These are phyloP conservation scores for Brachystomella parvula DNA, from an alignment of 1,140 invertebrate species.

Conservation along the genomic window DNA sequence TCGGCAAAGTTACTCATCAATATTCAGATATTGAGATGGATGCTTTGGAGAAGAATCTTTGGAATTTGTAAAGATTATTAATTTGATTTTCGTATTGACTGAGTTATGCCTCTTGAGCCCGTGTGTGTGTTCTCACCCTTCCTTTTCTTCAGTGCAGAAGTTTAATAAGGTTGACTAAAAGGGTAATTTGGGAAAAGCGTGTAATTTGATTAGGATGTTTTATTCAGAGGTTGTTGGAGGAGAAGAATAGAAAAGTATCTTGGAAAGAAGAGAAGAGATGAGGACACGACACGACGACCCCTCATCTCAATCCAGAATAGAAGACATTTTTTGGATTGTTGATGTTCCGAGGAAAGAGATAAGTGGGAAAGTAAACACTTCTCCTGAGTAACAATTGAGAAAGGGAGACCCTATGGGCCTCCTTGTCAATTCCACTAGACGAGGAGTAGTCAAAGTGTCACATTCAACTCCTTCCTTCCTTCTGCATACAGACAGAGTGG, in stretches of 20 bases:
- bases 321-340: slow-evolving; percentile 11
- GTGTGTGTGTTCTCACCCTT: slow-evolving; percentile 12
- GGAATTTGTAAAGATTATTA: too few species aligned
- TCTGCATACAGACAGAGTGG: not conserved
- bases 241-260: slow-evolving; percentile 11
- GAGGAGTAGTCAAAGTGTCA: slow-evolving; percentile 5
- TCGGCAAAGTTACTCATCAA: too few species aligned
- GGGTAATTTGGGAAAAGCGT: slow-evolving; percentile 6
- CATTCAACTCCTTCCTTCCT: slow-evolving; percentile 3
- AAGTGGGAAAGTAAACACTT: slow-evolving; percentile 29
- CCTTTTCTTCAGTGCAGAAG: not conserved
- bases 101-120: too few species aligned
- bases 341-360: slow-evolving; percentile 15
- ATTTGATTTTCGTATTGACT: too few species aligned
- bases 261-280: not conserved
- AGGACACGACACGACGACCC: not conserved
- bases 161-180: slow-evolving; percentile 3
- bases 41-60: too few species aligned
- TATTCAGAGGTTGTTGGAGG: slow-evolving; percentile 9
- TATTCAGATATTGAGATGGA: too few species aligned
- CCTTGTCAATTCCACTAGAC: not conserved
- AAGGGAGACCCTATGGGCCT: not conserved
- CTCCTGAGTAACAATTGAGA: slow-evolving; percentile 19
- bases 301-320: not conserved
- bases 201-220: slow-evolving; percentile 17